These are phyloP conservation scores for Lordiphosa collinella DNA, from an alignment of 1,140 invertebrate genomes.

Conservation along the genomic window DNA sequence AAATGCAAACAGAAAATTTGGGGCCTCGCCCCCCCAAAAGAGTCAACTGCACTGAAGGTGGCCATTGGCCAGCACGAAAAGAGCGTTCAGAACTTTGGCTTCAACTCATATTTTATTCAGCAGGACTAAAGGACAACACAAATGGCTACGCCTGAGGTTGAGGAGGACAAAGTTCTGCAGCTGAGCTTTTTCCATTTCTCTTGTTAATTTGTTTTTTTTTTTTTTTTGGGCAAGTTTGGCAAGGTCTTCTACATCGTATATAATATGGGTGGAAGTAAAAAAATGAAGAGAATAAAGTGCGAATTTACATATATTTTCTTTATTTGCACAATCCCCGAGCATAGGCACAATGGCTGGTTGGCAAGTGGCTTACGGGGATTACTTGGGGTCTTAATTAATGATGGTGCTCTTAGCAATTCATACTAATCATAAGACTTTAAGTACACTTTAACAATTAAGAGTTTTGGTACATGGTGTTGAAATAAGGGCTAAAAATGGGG, in stretches of 20 bases:
- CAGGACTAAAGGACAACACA: slow-evolving; percentile 33
- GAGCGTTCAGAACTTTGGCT: slow-evolving; percentile 39
- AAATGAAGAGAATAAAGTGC: slow-evolving; percentile 51
- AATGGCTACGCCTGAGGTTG: slow-evolving; percentile 16
- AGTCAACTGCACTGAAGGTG: slow-evolving; percentile 16
- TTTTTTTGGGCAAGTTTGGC: slow-evolving; percentile 6
- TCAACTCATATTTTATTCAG: slow-evolving; percentile 56
- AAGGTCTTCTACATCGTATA: slow-evolving; percentile 13
- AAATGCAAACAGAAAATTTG: slow-evolving; percentile 43
- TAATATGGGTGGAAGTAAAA: slow-evolving; percentile 29
- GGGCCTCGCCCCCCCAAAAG: slow-evolving; percentile 2
- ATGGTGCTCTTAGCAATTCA: slow-evolving; percentile 11
- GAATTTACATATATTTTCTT: slow-evolving; percentile 32
- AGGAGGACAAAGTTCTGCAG: slow-evolving; percentile 43
- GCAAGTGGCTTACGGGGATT: slow-evolving; percentile 28
- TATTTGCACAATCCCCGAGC: slow-evolving; percentile 32
- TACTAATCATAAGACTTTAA: slow-evolving; percentile 23
- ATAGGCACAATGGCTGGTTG: slow-evolving; percentile 17
- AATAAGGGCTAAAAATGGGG: not conserved
- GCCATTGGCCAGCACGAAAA: slow-evolving; percentile 30
- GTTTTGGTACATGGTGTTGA: not conserved
- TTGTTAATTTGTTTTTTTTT: slow-evolving; percentile 8
- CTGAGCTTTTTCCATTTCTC: slow-evolving; percentile 42
- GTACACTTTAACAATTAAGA: slow-evolving; percentile 4
- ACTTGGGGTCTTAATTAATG: slow-evolving; percentile 13